Base-by-base conservation (phyloP, 2,113 vertebrate species). In the Pardalotus punctatus region DNA sequence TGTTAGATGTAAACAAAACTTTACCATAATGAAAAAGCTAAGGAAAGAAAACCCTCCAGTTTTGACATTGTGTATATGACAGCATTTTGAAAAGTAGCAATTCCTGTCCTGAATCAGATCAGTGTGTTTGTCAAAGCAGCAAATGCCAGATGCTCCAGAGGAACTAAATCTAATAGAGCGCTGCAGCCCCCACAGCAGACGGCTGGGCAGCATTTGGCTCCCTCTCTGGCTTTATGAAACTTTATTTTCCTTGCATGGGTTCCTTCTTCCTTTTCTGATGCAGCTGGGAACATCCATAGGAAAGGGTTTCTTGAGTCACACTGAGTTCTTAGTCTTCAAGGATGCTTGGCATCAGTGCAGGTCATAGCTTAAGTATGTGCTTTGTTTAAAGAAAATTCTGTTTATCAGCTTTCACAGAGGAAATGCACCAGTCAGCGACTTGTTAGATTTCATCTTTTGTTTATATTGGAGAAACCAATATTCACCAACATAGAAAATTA, bases 361-460 rank as follows among this genome's bases (percentile, higher is more conserved):
- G 40, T 88, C 84, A 62, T 47, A 48, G 78, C 71, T 87, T 50
- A 95, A 97, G 33, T 72, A 87, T 95, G 87, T 93, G 78, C 81
- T 91, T 84, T 95, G 81, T 94, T 90, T 96, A 93, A 89, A 94
- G 74, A 72, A 95, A 62, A 62, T 91, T 85, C 45, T 87, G 50
- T 95, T 93, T 82, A 87, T 90, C 50, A 35, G 47, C 50, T 77
- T 90, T 88, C 58, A 48, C 62, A 58, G 67, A 87, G 90, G 85
- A 96, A 97, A 90, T 77, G 92, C 81, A 88, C 8, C 76, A 85
- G 54, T 79, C 50, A 91, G 40, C 3, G 22, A 53, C 38, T 82
- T 86, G 35, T 64, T 91, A 81, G 78, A 84, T 89, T 94, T 85
- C 18, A 60, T 89, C 77, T 53, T 74, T 25, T 88, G 73, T 87